These are phyloP conservation scores for Mnemiopsis leidyi DNA, from an alignment of 37 sponge, comb jelly and placozoan genomes.

Conservation along the genomic window DNA sequence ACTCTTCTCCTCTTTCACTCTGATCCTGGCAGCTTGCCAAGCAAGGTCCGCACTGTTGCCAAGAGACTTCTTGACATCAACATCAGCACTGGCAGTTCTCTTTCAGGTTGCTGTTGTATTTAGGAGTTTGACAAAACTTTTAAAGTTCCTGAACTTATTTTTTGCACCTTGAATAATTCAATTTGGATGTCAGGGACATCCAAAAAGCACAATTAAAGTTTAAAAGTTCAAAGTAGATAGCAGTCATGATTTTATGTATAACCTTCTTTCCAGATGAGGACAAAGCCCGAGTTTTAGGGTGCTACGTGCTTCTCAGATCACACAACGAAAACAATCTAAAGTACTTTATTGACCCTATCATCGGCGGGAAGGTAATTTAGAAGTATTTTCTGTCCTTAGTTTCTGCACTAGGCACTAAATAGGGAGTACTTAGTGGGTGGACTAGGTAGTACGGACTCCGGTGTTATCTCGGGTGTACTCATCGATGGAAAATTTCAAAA, in stretches of 20 bases:
- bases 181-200: too few species aligned
- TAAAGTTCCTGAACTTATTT: not conserved
- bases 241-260: too few species aligned
- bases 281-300: not conserved
- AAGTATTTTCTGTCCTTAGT: too few species aligned
- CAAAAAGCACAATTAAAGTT: too few species aligned
- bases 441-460: too few species aligned
- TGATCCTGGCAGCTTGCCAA: not conserved
- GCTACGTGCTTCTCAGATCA: conserved; percentile 7
- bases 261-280: conserved; percentile 3
- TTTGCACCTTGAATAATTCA: too few species aligned
- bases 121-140: not conserved
- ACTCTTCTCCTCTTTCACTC: not conserved
- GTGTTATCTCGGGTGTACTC: too few species aligned
- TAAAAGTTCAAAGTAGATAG: too few species aligned
- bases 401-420: too few species aligned
- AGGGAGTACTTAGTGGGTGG: too few species aligned
- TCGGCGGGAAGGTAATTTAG: not conserved
- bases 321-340: not conserved
- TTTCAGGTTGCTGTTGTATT: not conserved
- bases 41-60: not conserved
- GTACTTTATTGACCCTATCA: conserved; percentile 26
- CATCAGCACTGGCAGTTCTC: not conserved
- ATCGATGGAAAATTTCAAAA: too few species aligned
- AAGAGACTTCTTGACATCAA: conserved; percentile 12